These are phyloP conservation scores for Lithophane ornitopus DNA, from an alignment of 2,888 invertebrate genomes.

Conservation along the genomic window DNA sequence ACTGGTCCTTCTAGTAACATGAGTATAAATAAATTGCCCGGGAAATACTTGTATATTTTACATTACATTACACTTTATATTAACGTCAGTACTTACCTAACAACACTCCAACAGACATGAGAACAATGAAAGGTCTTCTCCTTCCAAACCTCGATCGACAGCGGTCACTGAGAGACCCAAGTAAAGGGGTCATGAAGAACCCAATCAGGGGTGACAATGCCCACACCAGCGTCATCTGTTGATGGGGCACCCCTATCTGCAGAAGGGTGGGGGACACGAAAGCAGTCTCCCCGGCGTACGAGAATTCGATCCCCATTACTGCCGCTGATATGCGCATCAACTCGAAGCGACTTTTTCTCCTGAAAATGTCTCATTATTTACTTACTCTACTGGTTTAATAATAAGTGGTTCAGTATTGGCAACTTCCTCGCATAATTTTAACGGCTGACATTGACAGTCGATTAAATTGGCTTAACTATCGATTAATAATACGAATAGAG, in stretches of 20 bases:
- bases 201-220: constrained; percentile 98
- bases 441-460: not conserved
- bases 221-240: constrained; percentile 99
- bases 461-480: constrained; percentile 4
- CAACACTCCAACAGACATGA: constrained; percentile 97
- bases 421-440: not conserved
- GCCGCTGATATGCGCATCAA: constrained; percentile 97
- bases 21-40: too few relatives aligned
- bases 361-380: constrained; percentile 74
- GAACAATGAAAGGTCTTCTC: constrained; percentile 97
- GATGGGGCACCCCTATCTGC: constrained; percentile 97
- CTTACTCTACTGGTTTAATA: not conserved
- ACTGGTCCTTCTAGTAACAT: too few relatives aligned
- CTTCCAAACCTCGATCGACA: constrained; percentile 95
- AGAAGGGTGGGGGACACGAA: constrained; percentile 98
- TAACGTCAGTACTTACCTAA: constrained; percentile 91
- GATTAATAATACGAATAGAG: not conserved
- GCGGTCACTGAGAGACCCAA: constrained; percentile 98
- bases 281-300: constrained; percentile 99
- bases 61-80: too few relatives aligned
- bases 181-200: constrained; percentile 97
- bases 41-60: too few relatives aligned
- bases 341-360: constrained; percentile 95
- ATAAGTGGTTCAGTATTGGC: not conserved
- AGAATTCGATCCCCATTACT: constrained; percentile 99